Evolutionary conservation across 2,797 vertebrate species (phyloP).

Genomic region (Coendou prehensilis): DNA sequence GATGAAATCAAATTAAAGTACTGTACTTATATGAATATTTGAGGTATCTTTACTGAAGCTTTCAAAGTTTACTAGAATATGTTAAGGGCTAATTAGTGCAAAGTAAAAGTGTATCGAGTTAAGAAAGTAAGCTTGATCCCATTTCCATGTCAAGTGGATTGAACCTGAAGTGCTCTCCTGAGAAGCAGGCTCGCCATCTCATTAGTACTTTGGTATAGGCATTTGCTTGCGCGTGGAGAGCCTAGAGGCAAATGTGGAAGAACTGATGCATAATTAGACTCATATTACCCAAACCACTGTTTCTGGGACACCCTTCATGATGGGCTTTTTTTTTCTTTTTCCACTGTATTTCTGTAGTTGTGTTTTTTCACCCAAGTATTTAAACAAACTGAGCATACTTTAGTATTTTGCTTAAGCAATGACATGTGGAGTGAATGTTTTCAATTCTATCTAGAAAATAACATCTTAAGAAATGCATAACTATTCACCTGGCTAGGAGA

Average conservation of each 20-base stretch:
- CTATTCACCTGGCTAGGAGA: not conserved
- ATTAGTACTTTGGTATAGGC: conserved; percentile 58
- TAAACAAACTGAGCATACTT: not conserved
- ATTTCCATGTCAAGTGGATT: conserved; percentile 78
- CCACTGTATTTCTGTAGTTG: not conserved
- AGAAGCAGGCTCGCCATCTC: conserved; percentile 59
- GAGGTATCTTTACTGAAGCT: conserved; percentile 50
- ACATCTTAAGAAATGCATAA: not conserved
- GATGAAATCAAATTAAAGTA: conserved; percentile 66
- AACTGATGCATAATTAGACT: conserved; percentile 70
- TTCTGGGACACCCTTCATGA: conserved; percentile 28
- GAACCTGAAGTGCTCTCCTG: conserved; percentile 66
- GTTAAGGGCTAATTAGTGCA: conserved; percentile 74
- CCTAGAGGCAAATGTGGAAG: conserved; percentile 55
- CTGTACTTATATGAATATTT: conserved; percentile 57
- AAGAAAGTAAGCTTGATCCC: conserved; percentile 74
- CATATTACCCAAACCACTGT: not conserved
- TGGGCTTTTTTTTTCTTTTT: not conserved
- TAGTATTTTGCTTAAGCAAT: conserved; percentile 38
- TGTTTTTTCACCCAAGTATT: not conserved
- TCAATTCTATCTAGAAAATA: not conserved
- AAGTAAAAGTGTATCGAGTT: conserved; percentile 65
- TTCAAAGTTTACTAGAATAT: conserved; percentile 70
- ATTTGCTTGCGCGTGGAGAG: conserved; percentile 55
- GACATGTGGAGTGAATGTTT: not conserved